Evolutionary conservation across 2,797 vertebrate species (phyloP), one percentile per base, ranked within the genome.

Genomic region (Tachyglossus aculeatus): DNA sequence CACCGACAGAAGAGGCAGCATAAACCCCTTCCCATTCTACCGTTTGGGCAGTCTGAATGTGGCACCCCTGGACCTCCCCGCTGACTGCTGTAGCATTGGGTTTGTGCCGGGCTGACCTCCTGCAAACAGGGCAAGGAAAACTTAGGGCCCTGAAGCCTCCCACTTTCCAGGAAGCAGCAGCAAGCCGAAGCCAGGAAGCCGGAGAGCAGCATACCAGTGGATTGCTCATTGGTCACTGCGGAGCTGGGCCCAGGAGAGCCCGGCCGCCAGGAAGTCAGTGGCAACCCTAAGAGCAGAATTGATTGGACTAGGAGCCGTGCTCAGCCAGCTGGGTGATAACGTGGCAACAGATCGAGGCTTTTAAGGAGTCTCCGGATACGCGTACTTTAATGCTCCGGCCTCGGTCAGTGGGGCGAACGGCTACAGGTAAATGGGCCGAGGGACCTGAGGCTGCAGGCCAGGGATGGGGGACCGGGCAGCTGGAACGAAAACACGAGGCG

Each of bases 321-420:
- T 78, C 70, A 88, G 67, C 73, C 77, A 82, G 85, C 82, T 85
- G 82, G 69, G 64, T 85, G 83, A 82, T 86, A 83, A 88, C 86
- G 82, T 58, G 71, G 58, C 32, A 80, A 44, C 61, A 86, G 82
- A 68, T 64, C 67, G 67, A 83, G 65, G 15, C 53, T 78, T 80
- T 86, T 82, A 73, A 75, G 80, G 73, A 76, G 45, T 64, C 65
- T 68, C 52, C n/a, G n/a, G n/a, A n/a, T n/a, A n/a, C n/a, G n/a
- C n/a, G n/a, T n/a, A n/a, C n/a, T n/a, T n/a, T n/a, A n/a, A n/a
- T n/a, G n/a, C n/a, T n/a, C n/a, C n/a, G n/a, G n/a, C n/a, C n/a
- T n/a, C n/a, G n/a, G n/a, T n/a, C n/a, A n/a, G n/a, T n/a, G n/a
- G n/a, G n/a, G n/a, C n/a, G n/a, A n/a, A n/a, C n/a, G n/a, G n/a